Base-by-base conservation (phyloP, 2,113 vertebrate species). In the Perccottus glenii region DNA sequence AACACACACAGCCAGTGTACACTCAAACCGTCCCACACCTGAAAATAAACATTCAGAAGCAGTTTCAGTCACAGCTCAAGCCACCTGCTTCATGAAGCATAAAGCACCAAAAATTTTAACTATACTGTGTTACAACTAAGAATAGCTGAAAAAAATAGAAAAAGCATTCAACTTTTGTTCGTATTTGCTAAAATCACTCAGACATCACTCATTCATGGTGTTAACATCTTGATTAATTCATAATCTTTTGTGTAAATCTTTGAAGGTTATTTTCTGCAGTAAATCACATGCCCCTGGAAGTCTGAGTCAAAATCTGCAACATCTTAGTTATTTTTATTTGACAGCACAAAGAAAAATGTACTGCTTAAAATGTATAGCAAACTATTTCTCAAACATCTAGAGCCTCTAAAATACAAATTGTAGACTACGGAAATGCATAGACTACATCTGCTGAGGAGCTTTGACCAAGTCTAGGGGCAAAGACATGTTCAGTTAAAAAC, bases 381-480 rank as follows among this genome's bases (percentile, higher is more conserved):
- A 32, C 50, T 12, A 32, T 10, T 27, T 27, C 19, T 27, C 19
- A 27, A 27, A 27, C 19, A 27, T 27, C 19, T 27, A 27, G 6
- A 36, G 11, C 33, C n/a, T 52, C 19, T 12, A 36, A n/a, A 51
- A 42, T 15, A 43, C 9, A 6, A 7, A 40, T 12, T 9, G 11
- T 12, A 14, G 15, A 32, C n/a, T 27, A 32, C n/a, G 8, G 5
- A 11, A 50, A 55, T 6, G 32, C 45, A 57, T 11, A 44, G 6
- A 42, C 43, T 14, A n/a, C 48, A 71, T 60, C 81, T 59, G 85
- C 90, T 92, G 90, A 91, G 90, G 90, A 92, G 89, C 90, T 92
- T 92, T 86, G 88, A 92, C 90, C 90, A 91, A 91, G 90, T 92
- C 89, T 61, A 88, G 85, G 67, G 72, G 63, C 81, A 5, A 60